A percentile compares a stretch with the other conserved stretches of the same genome.
Evolutionary conservation across 92 coral and sea anemone species (phyloP).

Genomic region (Phenganax marumi): DNA sequence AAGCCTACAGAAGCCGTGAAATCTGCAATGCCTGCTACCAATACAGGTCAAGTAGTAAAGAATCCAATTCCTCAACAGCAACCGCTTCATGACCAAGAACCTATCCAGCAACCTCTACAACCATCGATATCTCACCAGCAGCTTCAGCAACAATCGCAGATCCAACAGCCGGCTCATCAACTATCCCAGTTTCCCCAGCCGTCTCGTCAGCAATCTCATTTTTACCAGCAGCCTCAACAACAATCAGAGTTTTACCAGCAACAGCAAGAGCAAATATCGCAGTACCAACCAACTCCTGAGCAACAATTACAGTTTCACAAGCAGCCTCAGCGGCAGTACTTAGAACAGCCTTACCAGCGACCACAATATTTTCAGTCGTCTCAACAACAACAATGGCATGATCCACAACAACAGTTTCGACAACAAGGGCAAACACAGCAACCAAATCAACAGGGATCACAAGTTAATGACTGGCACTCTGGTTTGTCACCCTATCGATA

Average conservation of each 20-base stretch:
- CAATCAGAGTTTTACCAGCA: neutral
- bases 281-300: neutral
- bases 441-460: neutral
- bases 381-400: neutral
- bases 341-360: neutral
- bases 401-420: conserved; percentile 14
- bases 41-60: neutral
- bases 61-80: neutral
- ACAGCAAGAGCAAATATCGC: neutral
- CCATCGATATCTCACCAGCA: neutral
- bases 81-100: neutral
- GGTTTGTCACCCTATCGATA: neutral
- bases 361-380: neutral
- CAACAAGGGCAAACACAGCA: neutral
- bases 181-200: neutral
- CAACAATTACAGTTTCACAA: neutral
- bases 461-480: conserved; percentile 15
- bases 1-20: conserved; percentile 6
- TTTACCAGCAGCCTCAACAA: neutral
- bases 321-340: neutral
- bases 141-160: neutral
- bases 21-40: neutral
- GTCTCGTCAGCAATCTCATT: neutral
- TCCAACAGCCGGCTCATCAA: neutral
- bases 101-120: neutral